Percentiles rank a stretch among this genome's conserved stretches.
These are phyloP conservation scores for Eubucco bourcierii DNA, from an alignment of 2,113 vertebrate species.

Conservation along the genomic window DNA sequence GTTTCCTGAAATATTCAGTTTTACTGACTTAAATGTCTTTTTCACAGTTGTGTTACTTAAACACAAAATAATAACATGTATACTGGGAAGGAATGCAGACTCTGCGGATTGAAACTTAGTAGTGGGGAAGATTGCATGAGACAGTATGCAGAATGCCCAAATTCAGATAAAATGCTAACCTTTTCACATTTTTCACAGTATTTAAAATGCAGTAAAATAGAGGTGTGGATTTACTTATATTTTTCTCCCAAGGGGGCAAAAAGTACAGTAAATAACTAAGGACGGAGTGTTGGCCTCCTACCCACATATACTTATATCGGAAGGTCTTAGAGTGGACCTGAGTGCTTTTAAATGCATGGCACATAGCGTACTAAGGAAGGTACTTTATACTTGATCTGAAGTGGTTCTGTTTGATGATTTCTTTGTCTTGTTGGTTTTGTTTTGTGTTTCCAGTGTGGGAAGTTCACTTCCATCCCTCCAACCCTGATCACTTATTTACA, in stretches of 20 bases:
- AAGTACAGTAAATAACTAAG: not conserved
- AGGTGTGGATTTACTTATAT: no score
- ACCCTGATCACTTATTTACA: conserved; percentile 94
- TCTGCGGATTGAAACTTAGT: not conserved
- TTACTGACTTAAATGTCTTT: not conserved
- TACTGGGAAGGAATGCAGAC: not conserved
- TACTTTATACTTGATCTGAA: not conserved
- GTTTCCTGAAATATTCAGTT: not conserved
- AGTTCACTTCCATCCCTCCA: conserved; percentile 94
- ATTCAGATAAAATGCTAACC: not conserved
- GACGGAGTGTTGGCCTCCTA: not conserved
- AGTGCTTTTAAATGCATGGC: not conserved
- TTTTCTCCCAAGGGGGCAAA: not conserved
- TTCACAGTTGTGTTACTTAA: not conserved
- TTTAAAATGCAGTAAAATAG: not conserved
- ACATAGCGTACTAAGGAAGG: rapidly evolving
- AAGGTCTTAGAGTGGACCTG: not conserved
- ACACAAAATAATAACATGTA: not conserved
- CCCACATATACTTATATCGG: not conserved
- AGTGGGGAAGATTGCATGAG: not conserved
- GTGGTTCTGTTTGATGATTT: not conserved
- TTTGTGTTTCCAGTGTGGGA: conserved; percentile 88
- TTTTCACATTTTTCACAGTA: not conserved
- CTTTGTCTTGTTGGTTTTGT: not conserved
- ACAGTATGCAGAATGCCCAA: not conserved